These are phyloP conservation scores for Tokudaia tokunoshimensis DNA, from an alignment of 2,797 vertebrate genomes.

Conservation along the genomic window DNA sequence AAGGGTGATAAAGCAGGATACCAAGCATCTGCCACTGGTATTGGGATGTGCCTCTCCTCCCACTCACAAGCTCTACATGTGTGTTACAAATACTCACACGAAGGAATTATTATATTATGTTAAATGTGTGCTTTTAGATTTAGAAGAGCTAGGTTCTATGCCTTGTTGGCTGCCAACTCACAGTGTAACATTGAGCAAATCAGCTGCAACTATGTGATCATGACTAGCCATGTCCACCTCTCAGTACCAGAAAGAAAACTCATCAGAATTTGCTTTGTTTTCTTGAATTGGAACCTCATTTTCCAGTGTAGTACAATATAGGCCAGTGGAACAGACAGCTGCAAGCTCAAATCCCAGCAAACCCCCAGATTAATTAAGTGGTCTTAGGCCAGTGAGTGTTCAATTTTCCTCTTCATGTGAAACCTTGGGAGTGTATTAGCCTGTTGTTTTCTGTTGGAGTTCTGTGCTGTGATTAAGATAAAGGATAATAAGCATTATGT, in stretches of 20 bases:
- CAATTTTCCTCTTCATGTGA: conserved; percentile 31
- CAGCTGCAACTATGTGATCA: background rate
- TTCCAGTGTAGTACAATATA: background rate
- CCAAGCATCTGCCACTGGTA: background rate
- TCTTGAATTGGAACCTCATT: conserved; percentile 17
- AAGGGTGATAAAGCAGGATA: background rate
- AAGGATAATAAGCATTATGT: background rate
- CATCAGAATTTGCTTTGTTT: conserved; percentile 14
- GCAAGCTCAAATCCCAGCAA: conserved; percentile 17
- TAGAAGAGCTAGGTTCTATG: conserved; percentile 41
- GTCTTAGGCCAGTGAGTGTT: background rate
- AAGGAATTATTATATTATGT: conserved; percentile 12
- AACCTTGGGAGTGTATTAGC: background rate
- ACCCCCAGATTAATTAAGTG: background rate
- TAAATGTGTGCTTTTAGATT: conserved; percentile 51
- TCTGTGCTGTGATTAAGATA: background rate
- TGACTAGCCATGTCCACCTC: background rate
- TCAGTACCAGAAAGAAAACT: conserved; percentile 6
- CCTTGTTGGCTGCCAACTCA: background rate
- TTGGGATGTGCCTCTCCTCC: background rate
- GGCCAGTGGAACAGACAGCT: background rate
- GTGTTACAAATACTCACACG: background rate
- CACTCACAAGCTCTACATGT: background rate
- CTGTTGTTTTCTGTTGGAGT: background rate
- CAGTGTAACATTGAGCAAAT: background rate